phyloP scores from a whole-genome alignment of 1,140 invertebrate species.

The Physella acuta region DNA sequence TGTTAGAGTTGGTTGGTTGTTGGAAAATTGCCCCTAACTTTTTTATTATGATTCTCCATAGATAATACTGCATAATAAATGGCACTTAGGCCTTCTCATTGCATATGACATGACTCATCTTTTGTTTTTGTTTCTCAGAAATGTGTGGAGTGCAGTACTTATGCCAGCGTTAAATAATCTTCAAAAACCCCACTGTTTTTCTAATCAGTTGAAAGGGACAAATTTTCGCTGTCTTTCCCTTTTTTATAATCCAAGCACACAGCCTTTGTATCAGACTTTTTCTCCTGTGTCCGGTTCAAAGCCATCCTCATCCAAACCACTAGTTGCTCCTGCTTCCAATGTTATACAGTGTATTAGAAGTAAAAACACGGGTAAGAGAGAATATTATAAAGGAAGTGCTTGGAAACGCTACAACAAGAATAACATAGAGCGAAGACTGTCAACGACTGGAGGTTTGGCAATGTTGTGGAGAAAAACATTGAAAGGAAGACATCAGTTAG shows the following conservation, averaged over 20 bases:
- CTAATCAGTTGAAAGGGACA: too few relatives aligned
- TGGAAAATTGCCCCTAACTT: too few relatives aligned
- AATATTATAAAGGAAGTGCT: constrained; percentile 33
- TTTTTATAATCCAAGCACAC: background rate
- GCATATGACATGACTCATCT: too few relatives aligned
- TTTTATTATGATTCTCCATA: too few relatives aligned
- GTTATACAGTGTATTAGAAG: constrained; percentile 19
- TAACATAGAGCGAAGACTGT: constrained; percentile 31
- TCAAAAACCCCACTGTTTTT: background rate
- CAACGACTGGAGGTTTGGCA: constrained; percentile 27
- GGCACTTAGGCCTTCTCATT: too few relatives aligned
- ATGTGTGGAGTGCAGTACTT: background rate
- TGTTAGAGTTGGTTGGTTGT: too few relatives aligned
- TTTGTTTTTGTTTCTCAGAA: constrained; percentile 7
- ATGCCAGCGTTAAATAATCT: background rate
- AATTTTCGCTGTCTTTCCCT: too few relatives aligned
- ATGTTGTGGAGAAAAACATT: constrained; percentile 33
- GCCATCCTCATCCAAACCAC: background rate
- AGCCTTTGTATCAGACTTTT: background rate
- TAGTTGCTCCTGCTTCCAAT: background rate
- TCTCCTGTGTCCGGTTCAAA: background rate
- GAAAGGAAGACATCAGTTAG: constrained; percentile 30
- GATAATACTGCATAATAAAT: too few relatives aligned
- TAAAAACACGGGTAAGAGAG: constrained; percentile 18
- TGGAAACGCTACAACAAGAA: constrained; percentile 39